Evolutionary conservation across 2,113 vertebrate species (phyloP).

Genomic region (Mustelus asterias): DNA sequence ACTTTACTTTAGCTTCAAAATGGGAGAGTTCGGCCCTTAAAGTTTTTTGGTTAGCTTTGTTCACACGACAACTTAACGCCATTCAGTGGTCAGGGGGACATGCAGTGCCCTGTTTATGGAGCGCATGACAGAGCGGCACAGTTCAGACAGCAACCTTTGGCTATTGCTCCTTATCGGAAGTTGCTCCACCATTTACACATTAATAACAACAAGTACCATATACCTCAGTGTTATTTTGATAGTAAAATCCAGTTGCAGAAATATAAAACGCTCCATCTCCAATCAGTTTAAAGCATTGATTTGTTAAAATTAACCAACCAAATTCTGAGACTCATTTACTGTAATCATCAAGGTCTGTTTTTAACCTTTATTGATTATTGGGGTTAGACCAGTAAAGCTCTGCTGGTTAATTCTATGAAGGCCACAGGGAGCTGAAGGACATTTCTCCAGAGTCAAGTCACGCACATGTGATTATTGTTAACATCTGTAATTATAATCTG

Average conservation of each 20-base stretch:
- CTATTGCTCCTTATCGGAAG: neutral
- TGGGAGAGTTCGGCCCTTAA: too few species aligned
- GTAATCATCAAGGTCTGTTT: neutral
- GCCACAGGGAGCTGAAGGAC: neutral
- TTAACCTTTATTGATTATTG: neutral
- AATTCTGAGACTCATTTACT: neutral
- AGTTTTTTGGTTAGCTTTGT: neutral
- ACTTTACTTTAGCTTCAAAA: too few species aligned
- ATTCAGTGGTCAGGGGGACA: neutral
- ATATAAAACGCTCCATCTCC: neutral
- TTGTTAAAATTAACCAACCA: neutral
- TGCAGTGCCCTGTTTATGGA: neutral
- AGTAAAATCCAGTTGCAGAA: neutral
- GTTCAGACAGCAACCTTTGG: too few species aligned
- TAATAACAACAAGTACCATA: neutral
- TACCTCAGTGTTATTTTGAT: neutral
- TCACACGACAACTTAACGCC: neutral
- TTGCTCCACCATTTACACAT: neutral
- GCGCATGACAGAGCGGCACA: neutral
- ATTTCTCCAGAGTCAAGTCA: neutral
- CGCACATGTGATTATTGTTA: neutral
- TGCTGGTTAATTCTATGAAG: neutral
- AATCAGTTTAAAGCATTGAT: neutral
- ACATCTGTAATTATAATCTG: neutral
- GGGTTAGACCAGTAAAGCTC: neutral